phyloP scores from a whole-genome alignment of 1,140 invertebrate genomes.

The Heliconius nattereri region DNA sequence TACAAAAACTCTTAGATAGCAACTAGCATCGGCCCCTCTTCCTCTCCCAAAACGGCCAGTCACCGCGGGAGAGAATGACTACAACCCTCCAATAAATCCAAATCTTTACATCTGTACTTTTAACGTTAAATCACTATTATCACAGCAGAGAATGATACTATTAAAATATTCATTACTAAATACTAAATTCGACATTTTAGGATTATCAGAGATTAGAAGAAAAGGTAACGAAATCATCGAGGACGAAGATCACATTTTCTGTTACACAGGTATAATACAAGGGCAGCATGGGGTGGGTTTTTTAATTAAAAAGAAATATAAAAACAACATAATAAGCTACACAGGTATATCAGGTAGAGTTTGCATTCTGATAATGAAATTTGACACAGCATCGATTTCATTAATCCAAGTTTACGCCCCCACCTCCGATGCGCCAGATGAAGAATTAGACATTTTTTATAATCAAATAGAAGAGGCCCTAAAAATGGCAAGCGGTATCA shows the following conservation, averaged over 20 bases:
- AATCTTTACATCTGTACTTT: slow-evolving; percentile 43
- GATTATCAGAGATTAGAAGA: slow-evolving; percentile 45
- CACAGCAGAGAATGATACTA: slow-evolving; percentile 33
- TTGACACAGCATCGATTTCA: slow-evolving; percentile 26
- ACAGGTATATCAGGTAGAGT: slow-evolving; percentile 43
- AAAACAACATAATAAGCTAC: slow-evolving; percentile 38
- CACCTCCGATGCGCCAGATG: slow-evolving; percentile 33
- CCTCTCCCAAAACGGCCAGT: slow-evolving; percentile 46
- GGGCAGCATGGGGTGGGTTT: slow-evolving; percentile 44
- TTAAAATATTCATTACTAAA: slow-evolving; percentile 40
- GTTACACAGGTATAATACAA: slow-evolving; percentile 38
- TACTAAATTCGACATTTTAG: slow-evolving; percentile 45
- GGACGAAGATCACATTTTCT: slow-evolving; percentile 43
- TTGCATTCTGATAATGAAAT: slow-evolving; percentile 37
- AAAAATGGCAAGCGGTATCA: no score
- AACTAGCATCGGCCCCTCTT: background rate
- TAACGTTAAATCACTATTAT: slow-evolving; percentile 46
- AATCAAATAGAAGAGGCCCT: no score
- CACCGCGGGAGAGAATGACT: slow-evolving; percentile 45
- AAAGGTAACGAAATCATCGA: slow-evolving; percentile 41
- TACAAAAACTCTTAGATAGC: no score
- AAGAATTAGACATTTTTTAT: slow-evolving; percentile 18
- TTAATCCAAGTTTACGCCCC: slow-evolving; percentile 44
- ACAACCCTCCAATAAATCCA: slow-evolving; percentile 44
- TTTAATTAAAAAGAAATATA: slow-evolving; percentile 41